Conservation (phyloP, 2,888 invertebrate genomes). For the Erpobdella octoculata region DNA sequence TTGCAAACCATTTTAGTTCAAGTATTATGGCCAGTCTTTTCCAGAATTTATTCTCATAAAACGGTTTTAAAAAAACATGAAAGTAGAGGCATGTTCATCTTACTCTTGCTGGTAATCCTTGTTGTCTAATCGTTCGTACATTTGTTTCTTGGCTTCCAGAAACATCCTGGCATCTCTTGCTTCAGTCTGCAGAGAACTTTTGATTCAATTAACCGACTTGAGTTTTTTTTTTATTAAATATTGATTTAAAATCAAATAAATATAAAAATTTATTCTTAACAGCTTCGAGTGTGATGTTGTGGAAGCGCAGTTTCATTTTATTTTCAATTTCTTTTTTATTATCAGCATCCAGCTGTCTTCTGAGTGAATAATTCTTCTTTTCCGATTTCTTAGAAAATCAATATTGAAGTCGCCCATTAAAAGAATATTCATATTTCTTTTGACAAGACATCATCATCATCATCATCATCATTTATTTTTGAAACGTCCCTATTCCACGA, state of each 20-base stretch:
- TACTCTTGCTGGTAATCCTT: neutral
- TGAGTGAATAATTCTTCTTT: neutral
- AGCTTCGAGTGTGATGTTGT: constrained; percentile 1
- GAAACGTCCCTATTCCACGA: too few relatives aligned
- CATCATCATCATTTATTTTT: too few relatives aligned
- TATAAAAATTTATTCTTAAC: neutral
- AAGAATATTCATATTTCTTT: too few relatives aligned
- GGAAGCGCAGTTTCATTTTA: neutral
- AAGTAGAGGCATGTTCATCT: neutral
- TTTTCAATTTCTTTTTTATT: neutral
- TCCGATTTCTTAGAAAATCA: neutral
- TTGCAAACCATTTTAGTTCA: too few relatives aligned
- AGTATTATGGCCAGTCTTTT: too few relatives aligned
- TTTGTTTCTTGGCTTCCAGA: constrained; percentile 7
- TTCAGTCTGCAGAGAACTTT: constrained; percentile 10
- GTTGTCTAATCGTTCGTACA: constrained; percentile 1
- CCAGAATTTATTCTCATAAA: neutral
- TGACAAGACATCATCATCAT: too few relatives aligned
- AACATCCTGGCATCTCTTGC: neutral
- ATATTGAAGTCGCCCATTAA: too few relatives aligned
- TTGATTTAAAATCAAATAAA: neutral
- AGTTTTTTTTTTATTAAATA: neutral
- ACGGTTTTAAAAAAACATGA: neutral
- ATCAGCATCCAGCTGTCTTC: neutral
- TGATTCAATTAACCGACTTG: neutral